phyloP scores from a whole-genome alignment of 64 coral and sea anemone species.

The Orbicella faveolata region DNA sequence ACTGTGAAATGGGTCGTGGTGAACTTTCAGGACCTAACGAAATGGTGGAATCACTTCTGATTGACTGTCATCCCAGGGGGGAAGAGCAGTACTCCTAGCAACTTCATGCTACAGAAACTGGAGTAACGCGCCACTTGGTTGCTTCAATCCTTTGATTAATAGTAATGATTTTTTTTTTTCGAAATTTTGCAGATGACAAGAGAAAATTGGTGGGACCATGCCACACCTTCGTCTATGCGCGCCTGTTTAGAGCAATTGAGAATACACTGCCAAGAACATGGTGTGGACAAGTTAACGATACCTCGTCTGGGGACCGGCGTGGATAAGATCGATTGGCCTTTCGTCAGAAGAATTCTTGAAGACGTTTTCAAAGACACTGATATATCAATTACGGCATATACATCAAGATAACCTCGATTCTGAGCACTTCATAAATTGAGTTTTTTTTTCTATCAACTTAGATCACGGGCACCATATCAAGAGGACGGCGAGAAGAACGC shows the following conservation, averaged over 20 bases:
- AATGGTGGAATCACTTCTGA: too few species aligned
- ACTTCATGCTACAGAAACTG: too few species aligned
- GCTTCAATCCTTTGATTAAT: neutral
- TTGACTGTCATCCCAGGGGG: too few species aligned
- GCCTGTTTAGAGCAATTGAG: conserved; percentile 40
- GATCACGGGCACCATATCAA: too few species aligned
- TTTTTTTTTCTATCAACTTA: neutral
- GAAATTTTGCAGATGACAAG: conserved; percentile 56
- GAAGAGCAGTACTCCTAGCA: too few species aligned
- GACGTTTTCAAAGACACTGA: conserved; percentile 73
- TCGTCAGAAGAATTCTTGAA: conserved; percentile 66
- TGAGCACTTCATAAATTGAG: neutral
- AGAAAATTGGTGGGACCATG: conserved; percentile 80
- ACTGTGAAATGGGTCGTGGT: too few species aligned
- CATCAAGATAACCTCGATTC: conserved; percentile 30
- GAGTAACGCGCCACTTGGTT: too few species aligned
- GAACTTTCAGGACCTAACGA: too few species aligned
- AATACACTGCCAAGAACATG: conserved; percentile 65
- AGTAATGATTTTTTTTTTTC: neutral
- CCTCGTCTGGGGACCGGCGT: conserved; percentile 78
- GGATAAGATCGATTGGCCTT: conserved; percentile 62
- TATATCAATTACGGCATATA: conserved; percentile 73
- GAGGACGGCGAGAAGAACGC: too few species aligned
- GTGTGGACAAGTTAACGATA: conserved; percentile 58
- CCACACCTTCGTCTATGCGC: conserved; percentile 40